Percentiles rank a stretch among this genome's conserved stretches.
Evolutionary conservation across 2,113 vertebrate genomes (phyloP).

Genomic region (Silurus meridionalis): DNA sequence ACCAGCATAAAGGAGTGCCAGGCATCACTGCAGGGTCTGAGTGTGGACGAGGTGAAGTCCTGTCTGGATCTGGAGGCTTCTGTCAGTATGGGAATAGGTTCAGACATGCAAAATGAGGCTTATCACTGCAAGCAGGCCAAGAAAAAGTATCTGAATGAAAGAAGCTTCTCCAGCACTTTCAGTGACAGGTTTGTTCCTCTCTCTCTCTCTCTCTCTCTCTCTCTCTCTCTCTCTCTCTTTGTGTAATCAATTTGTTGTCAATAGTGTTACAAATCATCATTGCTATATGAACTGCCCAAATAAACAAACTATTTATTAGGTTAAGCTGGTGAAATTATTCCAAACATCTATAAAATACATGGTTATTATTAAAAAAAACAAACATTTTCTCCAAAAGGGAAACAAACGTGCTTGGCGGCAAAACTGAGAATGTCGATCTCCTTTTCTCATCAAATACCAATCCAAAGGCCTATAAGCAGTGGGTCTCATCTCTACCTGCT

Average conservation of each 20-base stretch:
- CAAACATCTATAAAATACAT: too few species aligned
- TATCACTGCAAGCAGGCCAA: conserved; percentile 64
- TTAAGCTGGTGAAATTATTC: too few species aligned
- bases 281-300: too few species aligned
- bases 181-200: conserved; percentile 56
- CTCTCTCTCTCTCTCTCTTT: too few species aligned
- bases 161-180: conserved; percentile 73
- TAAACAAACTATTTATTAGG: too few species aligned
- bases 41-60: conserved; percentile 65
- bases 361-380: too few species aligned
- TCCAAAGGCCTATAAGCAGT: conserved; percentile 54
- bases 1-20: conserved; percentile 80
- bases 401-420: conserved; percentile 53
- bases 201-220: too few species aligned
- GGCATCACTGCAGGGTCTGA: conserved; percentile 71
- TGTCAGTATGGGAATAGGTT: conserved; percentile 26
- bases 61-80: conserved; percentile 76
- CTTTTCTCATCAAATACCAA: conserved; percentile 58
- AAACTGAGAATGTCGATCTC: conserved; percentile 49
- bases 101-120: conserved; percentile 40
- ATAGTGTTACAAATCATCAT: too few species aligned
- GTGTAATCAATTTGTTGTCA: too few species aligned
- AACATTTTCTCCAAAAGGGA: conserved; percentile 22
- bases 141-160: conserved; percentile 54
- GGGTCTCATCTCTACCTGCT: conserved; percentile 57